These are phyloP conservation scores for Harpalus rufipes DNA, from an alignment of 2,888 invertebrate species.

Conservation along the genomic window DNA sequence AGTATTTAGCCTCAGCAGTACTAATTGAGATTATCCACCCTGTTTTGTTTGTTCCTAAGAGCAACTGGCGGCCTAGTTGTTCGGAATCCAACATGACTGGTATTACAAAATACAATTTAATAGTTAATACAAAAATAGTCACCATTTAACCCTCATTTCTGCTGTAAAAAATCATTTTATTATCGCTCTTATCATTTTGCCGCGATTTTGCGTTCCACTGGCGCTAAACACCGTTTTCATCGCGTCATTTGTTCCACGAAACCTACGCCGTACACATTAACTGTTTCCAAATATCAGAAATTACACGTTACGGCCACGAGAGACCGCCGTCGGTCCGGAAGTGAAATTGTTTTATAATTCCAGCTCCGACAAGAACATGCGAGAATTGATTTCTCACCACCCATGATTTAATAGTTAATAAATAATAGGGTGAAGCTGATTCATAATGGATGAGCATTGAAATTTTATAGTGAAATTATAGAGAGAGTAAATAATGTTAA, in stretches of 20 bases:
- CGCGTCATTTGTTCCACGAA: constrained; percentile 56
- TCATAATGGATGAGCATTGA: constrained; percentile 17
- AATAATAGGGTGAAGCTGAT: background rate
- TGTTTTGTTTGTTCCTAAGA: too few species aligned
- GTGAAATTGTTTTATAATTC: constrained; percentile 65
- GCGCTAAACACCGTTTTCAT: constrained; percentile 44
- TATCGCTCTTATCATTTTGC: constrained; percentile 15
- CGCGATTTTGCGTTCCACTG: background rate
- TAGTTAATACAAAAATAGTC: background rate
- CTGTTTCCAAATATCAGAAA: constrained; percentile 62
- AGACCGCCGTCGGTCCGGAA: constrained; percentile 53
- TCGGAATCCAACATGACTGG: too few species aligned
- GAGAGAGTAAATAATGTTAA: background rate
- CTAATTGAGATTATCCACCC: too few species aligned
- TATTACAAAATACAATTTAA: too few species aligned
- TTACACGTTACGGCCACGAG: constrained; percentile 53
- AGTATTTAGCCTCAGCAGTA: too few species aligned
- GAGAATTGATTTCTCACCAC: constrained; percentile 40
- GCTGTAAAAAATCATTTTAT: constrained; percentile 28
- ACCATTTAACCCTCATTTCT: background rate
- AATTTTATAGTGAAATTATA: constrained; percentile 5
- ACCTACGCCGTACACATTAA: constrained; percentile 31
- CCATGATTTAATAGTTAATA: constrained; percentile 16
- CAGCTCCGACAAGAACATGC: constrained; percentile 24
- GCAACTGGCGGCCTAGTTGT: too few species aligned